phyloP scores from a whole-genome alignment of 2,797 vertebrate genomes.

The Propithecus perrieri region DNA sequence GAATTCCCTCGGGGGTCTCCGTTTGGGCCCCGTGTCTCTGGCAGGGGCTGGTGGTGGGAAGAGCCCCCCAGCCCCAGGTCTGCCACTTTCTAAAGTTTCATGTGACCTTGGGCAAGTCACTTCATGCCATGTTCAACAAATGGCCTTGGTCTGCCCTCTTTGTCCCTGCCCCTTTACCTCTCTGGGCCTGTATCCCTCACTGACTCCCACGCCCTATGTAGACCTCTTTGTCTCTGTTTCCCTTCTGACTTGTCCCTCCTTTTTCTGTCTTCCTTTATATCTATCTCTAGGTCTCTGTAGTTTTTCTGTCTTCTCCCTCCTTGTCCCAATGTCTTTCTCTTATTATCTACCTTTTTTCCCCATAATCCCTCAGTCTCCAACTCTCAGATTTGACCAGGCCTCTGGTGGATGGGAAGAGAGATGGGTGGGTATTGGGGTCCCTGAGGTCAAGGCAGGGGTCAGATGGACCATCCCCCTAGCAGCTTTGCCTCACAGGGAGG shows the following conservation, averaged over 20 bases:
- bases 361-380: background rate
- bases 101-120: conserved; percentile 36
- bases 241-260: background rate
- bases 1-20: background rate
- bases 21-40: background rate
- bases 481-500: conserved; percentile 58
- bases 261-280: background rate
- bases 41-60: background rate
- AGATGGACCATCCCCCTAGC: conserved; percentile 11
- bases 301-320: conserved; percentile 47
- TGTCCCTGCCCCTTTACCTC: background rate
- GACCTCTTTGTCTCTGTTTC: background rate
- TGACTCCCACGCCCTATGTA: background rate
- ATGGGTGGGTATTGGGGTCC: background rate
- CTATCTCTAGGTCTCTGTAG: background rate
- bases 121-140: background rate
- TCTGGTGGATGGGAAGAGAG: background rate
- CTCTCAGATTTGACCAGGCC: conserved; percentile 43
- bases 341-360: background rate
- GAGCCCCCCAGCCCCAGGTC: background rate
- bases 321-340: conserved; percentile 10
- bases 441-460: conserved; percentile 2
- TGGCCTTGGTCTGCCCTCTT: background rate
- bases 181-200: background rate
- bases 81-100: background rate